Percentiles rank a stretch among this genome's conserved stretches.
Conservation (phyloP, 2,888 invertebrate genomes). For the Drosophila kanekoi region DNA sequence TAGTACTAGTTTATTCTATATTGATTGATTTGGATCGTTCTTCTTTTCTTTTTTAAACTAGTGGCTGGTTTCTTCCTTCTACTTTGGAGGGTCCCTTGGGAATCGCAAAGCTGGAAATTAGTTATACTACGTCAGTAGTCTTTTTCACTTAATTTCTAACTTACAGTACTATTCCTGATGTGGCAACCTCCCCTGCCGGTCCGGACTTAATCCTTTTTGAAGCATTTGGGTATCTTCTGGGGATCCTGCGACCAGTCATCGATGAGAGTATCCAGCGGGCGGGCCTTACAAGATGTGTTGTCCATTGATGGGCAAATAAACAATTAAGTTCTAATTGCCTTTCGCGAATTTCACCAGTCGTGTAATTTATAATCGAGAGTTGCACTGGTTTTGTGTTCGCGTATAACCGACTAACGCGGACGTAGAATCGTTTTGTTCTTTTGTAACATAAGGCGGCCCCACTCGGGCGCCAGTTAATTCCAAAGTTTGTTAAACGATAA, state of each 20-base stretch:
- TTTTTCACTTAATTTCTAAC: conserved; percentile 3
- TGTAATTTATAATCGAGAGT: background rate
- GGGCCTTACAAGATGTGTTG: background rate
- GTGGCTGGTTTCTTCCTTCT: background rate
- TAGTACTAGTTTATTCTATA: no score
- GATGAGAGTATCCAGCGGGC: conserved; percentile 1
- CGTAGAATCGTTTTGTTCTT: background rate
- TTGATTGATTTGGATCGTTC: no score
- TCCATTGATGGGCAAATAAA: background rate
- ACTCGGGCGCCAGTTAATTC: no score
- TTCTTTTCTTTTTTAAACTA: background rate
- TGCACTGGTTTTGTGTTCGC: background rate
- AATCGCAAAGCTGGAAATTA: background rate
- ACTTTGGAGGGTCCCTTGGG: background rate
- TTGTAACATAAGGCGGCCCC: background rate
- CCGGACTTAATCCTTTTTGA: conserved; percentile 1
- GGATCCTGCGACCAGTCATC: background rate
- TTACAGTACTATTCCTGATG: conserved; percentile 1
- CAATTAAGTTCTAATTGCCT: conserved; percentile 1
- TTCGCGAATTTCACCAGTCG: background rate
- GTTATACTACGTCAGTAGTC: no score
- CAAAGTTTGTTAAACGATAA: no score
- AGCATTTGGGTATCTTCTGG: background rate
- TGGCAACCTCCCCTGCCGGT: conserved; percentile 2
- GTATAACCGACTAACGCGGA: background rate